Base-by-base conservation (phyloP, 2,888 invertebrate species). In the Apomyelois bistriatella region DNA sequence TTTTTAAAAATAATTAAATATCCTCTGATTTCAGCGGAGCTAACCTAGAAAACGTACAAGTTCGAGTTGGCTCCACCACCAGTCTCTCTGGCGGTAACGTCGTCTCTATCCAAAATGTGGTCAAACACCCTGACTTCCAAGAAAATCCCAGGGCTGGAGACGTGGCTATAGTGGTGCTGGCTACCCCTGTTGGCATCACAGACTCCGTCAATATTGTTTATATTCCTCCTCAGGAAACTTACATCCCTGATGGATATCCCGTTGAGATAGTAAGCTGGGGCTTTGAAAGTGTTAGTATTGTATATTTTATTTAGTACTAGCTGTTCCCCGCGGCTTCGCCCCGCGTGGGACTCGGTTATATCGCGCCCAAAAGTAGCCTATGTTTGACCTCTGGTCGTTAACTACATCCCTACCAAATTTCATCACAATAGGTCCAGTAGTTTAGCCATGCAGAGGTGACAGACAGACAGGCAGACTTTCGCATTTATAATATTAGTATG, bases 231-330 rank as follows among this genome's bases (percentile, higher is more conserved):
- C 59, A 62, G 15, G 54, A 56, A 17, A 58, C 53, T 22, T 58
- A 36, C 49, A 61, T 73, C 22, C 58, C 68, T 8, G 66, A 66
- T 28, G 63, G 63, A 16, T 55, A 60, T 8, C 3, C 22, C 0
- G 58, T 68, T n/a, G 64, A 59, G 22, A 50, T 72, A 28, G 66
- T 68, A n/a, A 68, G 74, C 54, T 74, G 74, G 72, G 74, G 74
- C 32, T 74, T 74, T 37, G 69, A 70, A 51, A 52, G 61, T 49
- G 74, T 73, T 48, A 61, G 69, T 56, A 1, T 36, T 12, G 1
- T 13, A 35, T n/a, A n/a, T n/a, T n/a, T n/a, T n/a, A n/a, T n/a
- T n/a, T n/a, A n/a, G n/a, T 35, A 32, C 30, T 16, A 46, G 13
- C 3, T 16, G 16, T n/a, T n/a, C n/a, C n/a, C n/a, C n/a, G n/a